These are phyloP conservation scores for Dorcus parallelipipedus DNA, from an alignment of 2,888 invertebrate genomes.

Conservation along the genomic window DNA sequence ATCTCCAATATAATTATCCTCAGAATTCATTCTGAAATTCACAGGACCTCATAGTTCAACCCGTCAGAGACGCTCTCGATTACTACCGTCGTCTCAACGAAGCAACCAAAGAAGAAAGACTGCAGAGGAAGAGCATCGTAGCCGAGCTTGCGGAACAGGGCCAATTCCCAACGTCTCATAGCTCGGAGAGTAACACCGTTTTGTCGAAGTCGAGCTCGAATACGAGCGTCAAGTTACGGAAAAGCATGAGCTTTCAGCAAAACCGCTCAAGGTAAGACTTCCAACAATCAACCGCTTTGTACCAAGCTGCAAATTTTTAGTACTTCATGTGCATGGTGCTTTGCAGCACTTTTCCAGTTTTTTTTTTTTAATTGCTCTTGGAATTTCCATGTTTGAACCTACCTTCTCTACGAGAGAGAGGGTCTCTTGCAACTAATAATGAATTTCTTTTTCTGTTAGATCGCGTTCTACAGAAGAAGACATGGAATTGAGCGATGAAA, in stretches of 20 bases:
- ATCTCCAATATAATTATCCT: too few relatives aligned
- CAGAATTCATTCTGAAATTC: slow-evolving; percentile 23
- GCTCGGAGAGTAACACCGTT: slow-evolving; percentile 46
- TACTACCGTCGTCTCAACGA: slow-evolving; percentile 62
- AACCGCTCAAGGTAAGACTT: slow-evolving; percentile 42
- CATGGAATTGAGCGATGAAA: slow-evolving; percentile 49
- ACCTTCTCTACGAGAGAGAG: neutral
- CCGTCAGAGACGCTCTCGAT: slow-evolving; percentile 60
- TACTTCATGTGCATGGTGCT: neutral
- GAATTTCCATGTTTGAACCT: too few relatives aligned
- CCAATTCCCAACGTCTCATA: slow-evolving; percentile 46
- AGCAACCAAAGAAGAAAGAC: slow-evolving; percentile 58
- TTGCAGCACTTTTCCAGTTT: too few relatives aligned
- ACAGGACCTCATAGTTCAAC: slow-evolving; percentile 60
- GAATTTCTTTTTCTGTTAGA: slow-evolving; percentile 28
- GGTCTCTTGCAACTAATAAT: neutral
- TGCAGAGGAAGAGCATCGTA: slow-evolving; percentile 58
- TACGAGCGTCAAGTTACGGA: slow-evolving; percentile 54
- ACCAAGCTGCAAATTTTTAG: too few relatives aligned
- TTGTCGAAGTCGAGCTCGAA: slow-evolving; percentile 51
- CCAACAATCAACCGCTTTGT: neutral
- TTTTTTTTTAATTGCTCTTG: too few relatives aligned
- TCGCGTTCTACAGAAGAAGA: slow-evolving; percentile 55
- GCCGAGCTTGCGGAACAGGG: slow-evolving; percentile 42
- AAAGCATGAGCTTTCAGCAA: slow-evolving; percentile 51